Base-by-base conservation (phyloP, 2,113 vertebrate genomes). In the Phasianus colchicus region DNA sequence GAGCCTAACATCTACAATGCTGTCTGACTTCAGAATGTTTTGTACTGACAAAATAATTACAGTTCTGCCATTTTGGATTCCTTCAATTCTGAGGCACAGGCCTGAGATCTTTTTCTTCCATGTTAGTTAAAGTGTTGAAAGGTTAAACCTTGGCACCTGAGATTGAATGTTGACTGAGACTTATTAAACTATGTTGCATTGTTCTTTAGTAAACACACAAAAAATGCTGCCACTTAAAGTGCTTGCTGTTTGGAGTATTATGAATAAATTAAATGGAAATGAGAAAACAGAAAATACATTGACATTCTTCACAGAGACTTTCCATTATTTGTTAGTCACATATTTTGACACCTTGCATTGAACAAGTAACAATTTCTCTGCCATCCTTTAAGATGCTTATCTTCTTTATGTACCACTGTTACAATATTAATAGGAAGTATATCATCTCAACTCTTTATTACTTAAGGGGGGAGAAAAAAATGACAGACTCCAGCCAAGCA, bases 61-160 rank as follows among this genome's bases (percentile, higher is more conserved):
- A 66, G 5, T 40, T 76, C n/a, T 6, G 2, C 14, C n/a, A 63
- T 80, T 76, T 94, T 47, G 25, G 50, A 73, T 77, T 74, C 55
- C 36, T 20, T 86, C 20, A 45, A 45, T 30, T 90, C 69, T 43
- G 30, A 12, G 38, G 29, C 60, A 74, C 9, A 45, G n/a, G 48
- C 21, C 86, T 76, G 43, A 89, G 48, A 93, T 73, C 10, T 80
- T 22, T 12, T 83, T 77, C 64, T 61, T 80, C 30, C 5, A 3
- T 21, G 38, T 83, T 22, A 83, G 34, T 67, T 74, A 55, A 83
- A 92, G 43, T 55, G 34, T 81, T 57, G 79, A 4, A 69, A 32
- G 38, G 54, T 85, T 86, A 83, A 95, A 88, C 75, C 86, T 90
- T 73, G 77, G 55, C 83, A 90, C 10, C 9, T 83, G 54, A 81